Conservation (phyloP, 2,113 vertebrate genomes). For the Ceyx melanurus region DNA sequence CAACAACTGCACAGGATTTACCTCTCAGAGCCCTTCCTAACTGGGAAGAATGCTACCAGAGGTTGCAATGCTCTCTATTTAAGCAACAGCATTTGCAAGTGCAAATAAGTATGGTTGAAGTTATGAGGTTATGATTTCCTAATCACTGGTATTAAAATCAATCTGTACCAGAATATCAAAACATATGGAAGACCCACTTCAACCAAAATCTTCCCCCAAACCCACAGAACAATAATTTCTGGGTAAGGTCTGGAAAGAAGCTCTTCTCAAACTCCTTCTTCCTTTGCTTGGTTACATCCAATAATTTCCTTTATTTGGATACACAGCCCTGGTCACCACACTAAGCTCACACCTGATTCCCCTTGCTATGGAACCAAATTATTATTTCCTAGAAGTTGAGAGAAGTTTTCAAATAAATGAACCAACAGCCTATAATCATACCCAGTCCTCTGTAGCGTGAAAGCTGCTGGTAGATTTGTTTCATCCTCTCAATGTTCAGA, state of each 20-base stretch:
- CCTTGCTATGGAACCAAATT: not conserved
- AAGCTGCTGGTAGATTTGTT: slow-evolving; percentile 96
- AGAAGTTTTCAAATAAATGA: not conserved
- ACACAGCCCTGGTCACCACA: not conserved
- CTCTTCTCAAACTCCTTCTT: not conserved
- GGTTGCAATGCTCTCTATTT: not conserved
- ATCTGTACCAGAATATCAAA: not conserved
- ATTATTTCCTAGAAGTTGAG: not conserved
- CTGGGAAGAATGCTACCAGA: not conserved
- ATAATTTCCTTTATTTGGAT: not conserved
- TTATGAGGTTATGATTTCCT: not conserved
- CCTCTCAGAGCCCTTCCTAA: not conserved
- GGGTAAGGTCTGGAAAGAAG: not conserved
- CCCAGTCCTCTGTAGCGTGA: slow-evolving; percentile 92
- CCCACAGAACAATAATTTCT: not conserved
- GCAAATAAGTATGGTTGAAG: not conserved
- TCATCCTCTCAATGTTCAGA: slow-evolving; percentile 95
- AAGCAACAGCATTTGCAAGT: not conserved
- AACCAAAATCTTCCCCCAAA: not conserved
- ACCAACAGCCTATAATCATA: slow-evolving; percentile 52
- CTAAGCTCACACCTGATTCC: not conserved
- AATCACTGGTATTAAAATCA: not conserved
- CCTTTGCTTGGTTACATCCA: not conserved
- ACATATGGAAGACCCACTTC: not conserved
- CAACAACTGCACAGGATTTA: not conserved